Base-by-base conservation (phyloP, 2,797 vertebrate genomes). In the Lerista edwardsae region DNA sequence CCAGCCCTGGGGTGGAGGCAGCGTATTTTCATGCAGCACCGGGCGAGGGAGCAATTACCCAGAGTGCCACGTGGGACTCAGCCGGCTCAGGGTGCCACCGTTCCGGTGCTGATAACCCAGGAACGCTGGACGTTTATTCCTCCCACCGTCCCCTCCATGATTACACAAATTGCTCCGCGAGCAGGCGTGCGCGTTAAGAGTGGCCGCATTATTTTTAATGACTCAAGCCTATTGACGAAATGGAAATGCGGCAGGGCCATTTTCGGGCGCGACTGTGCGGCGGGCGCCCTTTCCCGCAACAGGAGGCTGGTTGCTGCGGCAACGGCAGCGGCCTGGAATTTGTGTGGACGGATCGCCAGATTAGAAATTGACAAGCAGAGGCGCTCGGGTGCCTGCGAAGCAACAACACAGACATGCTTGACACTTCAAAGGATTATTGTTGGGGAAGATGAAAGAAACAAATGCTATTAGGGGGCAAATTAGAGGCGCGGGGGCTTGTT, bases 271-370 rank as follows among this genome's bases (percentile, higher is more conserved):
- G 80, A 75, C 67, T 47, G 77, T 82, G 82, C 67, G 76, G 62
- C 47, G 25, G 89, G 83, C 47, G 14, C 59, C 77, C 59, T 89
- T 89, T 59, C 4, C 0, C 72, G 47, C 0, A 17, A 82, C 64
- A 44, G 77, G 89, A 91, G 67, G 87, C 87, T 80, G 84, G 94
- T 96, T 96, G 95, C 95, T 94, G 84, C 86, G 94, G 95, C 93
- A 96, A 96, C 95, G 71, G 65, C 55, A 80, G 81, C 41, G 85
- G 91, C 89, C 91, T 81, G 87, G 88, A 74, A 84, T 0, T 6
- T 76, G 93, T 94, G 80, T 93, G 93, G 93, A 77, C 29, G 81
- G 23, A 14, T 10, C 1, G 69, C 87, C 86, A 87, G 92, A 85
- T 89, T 83, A 88, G 75, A 82, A 89, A 83, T 88, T 94, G 92